Percentiles rank a stretch among this genome's conserved stretches.
phyloP scores from a whole-genome alignment of 2,888 invertebrate species.

The Hipparchia semele region DNA sequence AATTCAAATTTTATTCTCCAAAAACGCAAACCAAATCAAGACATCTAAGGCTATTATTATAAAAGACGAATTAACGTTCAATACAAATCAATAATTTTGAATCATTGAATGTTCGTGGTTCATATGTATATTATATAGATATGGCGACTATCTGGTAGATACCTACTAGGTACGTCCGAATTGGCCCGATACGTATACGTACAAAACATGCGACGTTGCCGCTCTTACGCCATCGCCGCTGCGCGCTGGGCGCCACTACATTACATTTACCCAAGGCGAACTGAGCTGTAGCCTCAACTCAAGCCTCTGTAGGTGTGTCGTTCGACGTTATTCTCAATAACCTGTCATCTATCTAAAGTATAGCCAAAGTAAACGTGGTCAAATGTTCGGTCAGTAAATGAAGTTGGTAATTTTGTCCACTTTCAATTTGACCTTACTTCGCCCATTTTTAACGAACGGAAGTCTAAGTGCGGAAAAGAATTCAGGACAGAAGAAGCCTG shows the following conservation, averaged over 20 bases:
- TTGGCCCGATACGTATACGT: slow-evolving; percentile 41
- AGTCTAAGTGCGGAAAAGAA: too few relatives aligned
- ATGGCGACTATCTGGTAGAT: slow-evolving; percentile 33
- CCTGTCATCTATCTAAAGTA: too few relatives aligned
- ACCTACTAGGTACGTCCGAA: slow-evolving; percentile 29
- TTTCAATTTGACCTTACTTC: too few relatives aligned
- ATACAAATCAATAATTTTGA: not conserved
- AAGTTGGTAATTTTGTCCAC: too few relatives aligned
- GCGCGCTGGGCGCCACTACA: slow-evolving; percentile 52
- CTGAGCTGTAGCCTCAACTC: slow-evolving; percentile 41
- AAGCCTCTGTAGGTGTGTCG: slow-evolving; percentile 46
- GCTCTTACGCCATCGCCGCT: slow-evolving; percentile 44
- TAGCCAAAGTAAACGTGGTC: too few relatives aligned
- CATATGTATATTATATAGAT: slow-evolving; percentile 20
- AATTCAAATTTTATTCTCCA: too few relatives aligned
- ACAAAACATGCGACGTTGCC: slow-evolving; percentile 61
- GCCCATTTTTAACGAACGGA: too few relatives aligned
- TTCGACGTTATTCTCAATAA: slow-evolving; percentile 36
- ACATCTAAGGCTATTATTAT: too few relatives aligned
- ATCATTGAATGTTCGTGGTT: slow-evolving; percentile 21
- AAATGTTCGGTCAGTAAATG: too few relatives aligned
- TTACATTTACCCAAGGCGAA: slow-evolving; percentile 58
- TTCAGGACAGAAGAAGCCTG: slow-evolving; percentile 39
- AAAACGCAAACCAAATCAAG: too few relatives aligned
- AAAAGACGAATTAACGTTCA: not conserved